Evolutionary conservation across 1,140 invertebrate species (phyloP), one percentile per base, ranked within the genome.

Genomic region (Halesus radiatus): DNA sequence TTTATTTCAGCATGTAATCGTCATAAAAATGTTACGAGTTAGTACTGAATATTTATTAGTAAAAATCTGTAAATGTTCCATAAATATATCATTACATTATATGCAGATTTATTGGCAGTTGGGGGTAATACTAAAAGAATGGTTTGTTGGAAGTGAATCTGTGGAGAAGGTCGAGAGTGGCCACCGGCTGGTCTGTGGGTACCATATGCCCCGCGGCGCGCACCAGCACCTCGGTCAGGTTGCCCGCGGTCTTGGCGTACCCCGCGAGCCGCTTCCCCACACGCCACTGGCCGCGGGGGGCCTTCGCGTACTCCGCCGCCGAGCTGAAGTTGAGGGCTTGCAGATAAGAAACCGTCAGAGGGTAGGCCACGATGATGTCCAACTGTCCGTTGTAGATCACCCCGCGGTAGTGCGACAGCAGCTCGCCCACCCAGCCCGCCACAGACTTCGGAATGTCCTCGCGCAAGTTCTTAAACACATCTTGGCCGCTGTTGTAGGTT

Each of bases 321-420:
- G 91, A 92, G 29, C 89, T 87, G 90, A 96, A 97, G 53, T 94
- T 89, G 0, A 97, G 85, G 8, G 92, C 87, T 45, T 88, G 88
- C 6, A 97, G 85, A 85, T 94, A 96, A 82, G 93, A 93, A 62
- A 93, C 91, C 0, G 95, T 96, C 37, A 94, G 84, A 0, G 95
- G 93, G 86, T 96, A 95, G 1, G 95, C 93, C 2, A 96, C 93
- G 84, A 97, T 96, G n/a, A 97, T 94, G 85, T 97, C 96, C 45
- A 97, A 85, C 85, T 97, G 95, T 0, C 96, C 96, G 85, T 93
- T 96, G 85, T 96, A 97, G 70, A 95, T 90, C 5, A 95, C 88
- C 3, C 94, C 91, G 86, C 91, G 91, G 84, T 96, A 96, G 78
- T 92, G 84, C 64, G 85, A 92, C 83, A 90, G 92, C 0, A 98